Conservation (phyloP, 2,888 invertebrate species). For the Ethmia dodecea region DNA sequence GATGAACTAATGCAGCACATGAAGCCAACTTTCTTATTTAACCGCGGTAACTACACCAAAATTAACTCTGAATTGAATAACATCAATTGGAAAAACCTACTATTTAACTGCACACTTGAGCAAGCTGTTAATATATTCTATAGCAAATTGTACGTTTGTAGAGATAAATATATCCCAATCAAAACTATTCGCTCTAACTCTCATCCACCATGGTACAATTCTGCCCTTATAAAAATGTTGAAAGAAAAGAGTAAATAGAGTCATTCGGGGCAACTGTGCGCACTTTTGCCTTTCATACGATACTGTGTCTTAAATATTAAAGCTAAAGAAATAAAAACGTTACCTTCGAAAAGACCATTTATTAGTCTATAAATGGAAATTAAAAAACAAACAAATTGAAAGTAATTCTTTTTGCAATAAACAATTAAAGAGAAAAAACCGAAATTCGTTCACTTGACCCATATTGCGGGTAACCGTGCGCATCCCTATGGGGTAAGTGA, state of each 20-base stretch:
- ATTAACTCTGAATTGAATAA: slow-evolving; percentile 2
- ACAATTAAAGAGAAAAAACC: no score
- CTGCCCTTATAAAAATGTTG: slow-evolving; percentile 16
- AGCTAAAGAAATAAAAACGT: no score
- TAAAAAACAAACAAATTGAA: no score
- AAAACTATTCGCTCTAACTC: slow-evolving; percentile 3
- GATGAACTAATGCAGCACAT: not conserved
- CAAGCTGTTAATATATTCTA: slow-evolving; percentile 7
- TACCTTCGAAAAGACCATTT: no score
- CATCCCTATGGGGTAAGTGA: no score
- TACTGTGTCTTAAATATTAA: no score
- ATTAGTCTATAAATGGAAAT: no score
- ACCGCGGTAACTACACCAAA: slow-evolving; percentile 8
- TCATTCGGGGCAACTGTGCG: no score
- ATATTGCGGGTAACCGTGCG: no score
- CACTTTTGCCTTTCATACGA: no score
- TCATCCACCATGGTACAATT: slow-evolving; percentile 18
- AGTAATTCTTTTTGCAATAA: no score
- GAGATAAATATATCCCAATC: slow-evolving; percentile 6
- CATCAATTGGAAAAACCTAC: slow-evolving; percentile 3
- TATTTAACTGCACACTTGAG: slow-evolving; percentile 1
- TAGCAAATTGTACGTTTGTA: slow-evolving; percentile 2
- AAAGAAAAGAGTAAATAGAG: slow-evolving; percentile 16
- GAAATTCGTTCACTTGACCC: no score
- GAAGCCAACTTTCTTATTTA: slow-evolving; percentile 6